phyloP scores from a whole-genome alignment of 2,888 invertebrate species.

The Callyntrura sp. region DNA sequence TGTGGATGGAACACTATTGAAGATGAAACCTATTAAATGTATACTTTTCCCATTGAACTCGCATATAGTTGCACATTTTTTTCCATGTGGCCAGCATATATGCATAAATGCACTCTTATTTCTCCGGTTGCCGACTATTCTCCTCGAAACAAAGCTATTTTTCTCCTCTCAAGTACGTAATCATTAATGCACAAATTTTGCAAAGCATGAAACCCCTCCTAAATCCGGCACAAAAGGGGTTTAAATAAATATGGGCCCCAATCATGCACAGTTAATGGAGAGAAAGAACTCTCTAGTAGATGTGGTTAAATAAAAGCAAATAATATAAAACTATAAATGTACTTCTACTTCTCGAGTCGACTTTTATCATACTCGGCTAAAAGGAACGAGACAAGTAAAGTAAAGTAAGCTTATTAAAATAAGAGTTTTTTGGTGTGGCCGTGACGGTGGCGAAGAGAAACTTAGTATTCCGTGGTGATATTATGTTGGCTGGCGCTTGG shows the following conservation, averaged over 20 bases:
- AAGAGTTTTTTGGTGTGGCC: neutral
- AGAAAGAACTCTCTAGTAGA: no score
- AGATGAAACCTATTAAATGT: neutral
- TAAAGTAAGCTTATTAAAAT: slow-evolving; percentile 11
- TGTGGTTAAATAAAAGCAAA: no score
- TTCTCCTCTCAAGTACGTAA: neutral
- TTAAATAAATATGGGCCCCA: slow-evolving; percentile 52
- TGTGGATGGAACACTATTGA: no score
- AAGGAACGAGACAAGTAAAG: neutral
- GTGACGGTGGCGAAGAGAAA: neutral
- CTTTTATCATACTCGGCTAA: no score
- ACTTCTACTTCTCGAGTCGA: no score
- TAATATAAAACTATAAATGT: no score
- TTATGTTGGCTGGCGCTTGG: neutral
- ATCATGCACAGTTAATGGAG: slow-evolving; percentile 69
- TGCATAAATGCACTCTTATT: slow-evolving; percentile 49
- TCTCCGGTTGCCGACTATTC: neutral
- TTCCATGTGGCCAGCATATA: slow-evolving; percentile 29
- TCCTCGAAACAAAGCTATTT: neutral
- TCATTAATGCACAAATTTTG: slow-evolving; percentile 39
- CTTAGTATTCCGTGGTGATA: slow-evolving; percentile 6
- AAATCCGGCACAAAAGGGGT: slow-evolving; percentile 29
- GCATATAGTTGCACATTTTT: slow-evolving; percentile 12
- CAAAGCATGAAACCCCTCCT: slow-evolving; percentile 41
- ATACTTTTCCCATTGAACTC: no score